Base-by-base conservation (phyloP, 23 tunicate species). In the Oikopleura vanhoeffeni region DNA sequence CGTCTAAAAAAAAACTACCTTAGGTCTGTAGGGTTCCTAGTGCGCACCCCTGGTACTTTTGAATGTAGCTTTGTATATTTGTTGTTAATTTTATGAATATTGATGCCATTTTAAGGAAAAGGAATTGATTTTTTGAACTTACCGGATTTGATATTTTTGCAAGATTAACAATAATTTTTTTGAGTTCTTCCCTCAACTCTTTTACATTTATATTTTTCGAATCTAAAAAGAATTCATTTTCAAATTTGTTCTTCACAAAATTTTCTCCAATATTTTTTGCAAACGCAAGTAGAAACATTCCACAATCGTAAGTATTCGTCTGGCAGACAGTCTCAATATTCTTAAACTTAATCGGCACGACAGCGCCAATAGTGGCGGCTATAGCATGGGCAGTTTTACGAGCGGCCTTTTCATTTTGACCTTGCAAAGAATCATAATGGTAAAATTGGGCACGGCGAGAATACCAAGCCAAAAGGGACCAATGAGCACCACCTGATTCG, bases 291-390 rank as follows among this genome's bases (percentile, higher is more conserved):
- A 71, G 3, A n/a, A 18, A 34, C 79, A 71, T 18, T 2, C 79
- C 79, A n/a, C 79, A 71, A 71, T 71, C 79, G 79, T 71, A 71
- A n/a, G 32, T 71, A 71, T 71, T 71, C 32, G 27, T 71, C 30
- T 71, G 79, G 27, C 3, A 3, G 79, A 28, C 35, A 32, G 30
- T 34, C 34, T 28, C 32, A 32, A n/a, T 34, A 34, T 28, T 34
- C 27, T 2, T n/a, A n/a, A 71, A 13, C 38, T 71, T 71, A 38
- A 71, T 13, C 34, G 79, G 79, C 3, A 71, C 35, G 27, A 2
- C 30, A 49, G 64, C 64, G 13, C 24, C 18, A 49, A 49, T 49
- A 8, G 64, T 8, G 13, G 64, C 64, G 24, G 18, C 24, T 24
- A 49, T 49, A 8, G 64, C 64, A 49, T 49, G 64, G 18, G 64